Evolutionary conservation across 2,797 vertebrate genomes (phyloP), one percentile per base, ranked within the genome.

Genomic region (Poeciliopsis paucimaculata): DNA sequence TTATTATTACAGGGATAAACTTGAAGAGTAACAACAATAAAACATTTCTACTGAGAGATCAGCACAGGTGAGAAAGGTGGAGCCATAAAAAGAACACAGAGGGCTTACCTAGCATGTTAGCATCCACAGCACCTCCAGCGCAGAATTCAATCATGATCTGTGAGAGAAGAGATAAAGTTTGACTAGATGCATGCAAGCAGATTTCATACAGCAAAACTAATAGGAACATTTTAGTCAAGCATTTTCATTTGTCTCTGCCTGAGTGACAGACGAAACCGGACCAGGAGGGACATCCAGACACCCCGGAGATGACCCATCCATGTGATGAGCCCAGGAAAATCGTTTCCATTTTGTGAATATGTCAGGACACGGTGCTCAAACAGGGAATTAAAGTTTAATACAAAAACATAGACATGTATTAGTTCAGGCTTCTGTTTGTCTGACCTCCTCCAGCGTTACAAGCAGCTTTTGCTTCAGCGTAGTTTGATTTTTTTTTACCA

Each of bases 101-200:
- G 5, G 23, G 75, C 95, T 92, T 95, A 99, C 98, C 98, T 31
- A 99, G 93, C 98, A 99, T 99, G 34, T 95, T 96, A 91, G 98
- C 98, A 75, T 99, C 98, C 87, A 99, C 97, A 0, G 98, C 98
- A 73, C 98, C 98, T 23, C 98, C 98, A 0, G 97, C 96, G 75
- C 98, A 99, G 95, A 99, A 99, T 94, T 99, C 98, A 2, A 99
- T 99, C 97, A 99, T 98, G 91, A 99, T 99, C 98, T 99, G 91
- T 10, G 55, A 73, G 66, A 41, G 15, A 64, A 20, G 9, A 43
- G 41, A 36, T n/a, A 46, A 79, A n/a, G 5, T 80, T 81, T 31
- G 80, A 75, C 20, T 73, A 53, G 9, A 80, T 34, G 5, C 18
- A 75, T 13, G 8, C 4, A 75, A 20, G 34, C 39, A 47, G 7